Evolutionary conservation across 2,113 vertebrate species (phyloP).

Genomic region (Gallinago jamesoni): DNA sequence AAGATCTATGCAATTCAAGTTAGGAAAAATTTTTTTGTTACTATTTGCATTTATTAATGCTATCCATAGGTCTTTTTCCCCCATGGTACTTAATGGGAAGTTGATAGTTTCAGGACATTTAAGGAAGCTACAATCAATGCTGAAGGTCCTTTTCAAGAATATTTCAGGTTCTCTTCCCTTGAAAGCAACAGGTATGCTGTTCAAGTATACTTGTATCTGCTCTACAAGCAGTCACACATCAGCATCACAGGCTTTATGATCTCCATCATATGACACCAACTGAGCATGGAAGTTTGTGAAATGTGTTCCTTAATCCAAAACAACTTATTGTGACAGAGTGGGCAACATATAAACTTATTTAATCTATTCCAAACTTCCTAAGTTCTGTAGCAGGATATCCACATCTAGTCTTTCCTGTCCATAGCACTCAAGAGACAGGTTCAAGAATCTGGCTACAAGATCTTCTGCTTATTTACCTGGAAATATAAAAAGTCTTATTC

Average conservation of each 20-base stretch:
- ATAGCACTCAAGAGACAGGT: background rate
- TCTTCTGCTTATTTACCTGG: background rate
- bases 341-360: background rate
- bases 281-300: background rate
- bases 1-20: background rate
- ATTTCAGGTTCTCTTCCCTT: background rate
- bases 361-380: background rate
- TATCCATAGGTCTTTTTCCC: background rate
- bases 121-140: background rate
- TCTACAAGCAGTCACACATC: background rate
- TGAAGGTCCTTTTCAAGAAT: background rate
- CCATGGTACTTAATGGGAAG: background rate
- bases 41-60: background rate
- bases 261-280: background rate
- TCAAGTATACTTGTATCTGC: background rate
- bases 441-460: background rate
- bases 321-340: background rate
- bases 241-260: background rate
- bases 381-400: background rate
- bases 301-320: background rate
- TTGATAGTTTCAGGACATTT: background rate
- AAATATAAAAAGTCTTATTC: background rate
- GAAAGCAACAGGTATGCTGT: background rate
- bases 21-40: background rate
- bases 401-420: background rate